A percentile compares a stretch with the other conserved stretches of the same genome.
Evolutionary conservation across 1,140 invertebrate species (phyloP).

Genomic region (Colletes latitarsis): DNA sequence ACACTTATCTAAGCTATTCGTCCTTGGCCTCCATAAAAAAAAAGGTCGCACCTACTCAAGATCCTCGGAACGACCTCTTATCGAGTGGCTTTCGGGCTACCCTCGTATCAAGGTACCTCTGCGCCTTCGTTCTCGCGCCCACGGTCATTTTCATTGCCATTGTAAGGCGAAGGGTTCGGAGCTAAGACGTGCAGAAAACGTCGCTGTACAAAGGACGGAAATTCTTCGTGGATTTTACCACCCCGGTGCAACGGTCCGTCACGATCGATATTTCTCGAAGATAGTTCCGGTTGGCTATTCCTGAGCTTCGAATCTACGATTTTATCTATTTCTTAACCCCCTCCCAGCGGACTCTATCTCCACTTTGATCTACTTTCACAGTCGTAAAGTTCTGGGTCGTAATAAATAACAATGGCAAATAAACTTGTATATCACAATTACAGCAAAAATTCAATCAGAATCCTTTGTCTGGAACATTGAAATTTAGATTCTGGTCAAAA

Average conservation of each 20-base stretch:
- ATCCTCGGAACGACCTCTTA: constrained; percentile 51
- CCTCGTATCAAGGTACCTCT: constrained; percentile 47
- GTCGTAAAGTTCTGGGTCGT: too few species aligned
- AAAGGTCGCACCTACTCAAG: constrained; percentile 52
- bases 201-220: constrained; percentile 34
- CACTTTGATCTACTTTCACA: too few species aligned
- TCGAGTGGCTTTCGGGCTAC: constrained; percentile 53
- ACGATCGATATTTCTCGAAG: constrained; percentile 37
- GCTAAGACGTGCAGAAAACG: constrained; percentile 50
- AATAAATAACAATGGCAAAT: too few species aligned
- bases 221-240: constrained; percentile 51
- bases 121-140: constrained; percentile 25
- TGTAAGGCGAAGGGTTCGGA: constrained; percentile 27
- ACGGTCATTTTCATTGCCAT: constrained; percentile 59
- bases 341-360: too few species aligned
- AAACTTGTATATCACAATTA: too few species aligned
- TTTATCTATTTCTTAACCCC: too few species aligned
- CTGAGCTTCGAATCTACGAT: too few species aligned
- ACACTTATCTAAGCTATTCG: constrained; percentile 57
- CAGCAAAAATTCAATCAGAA: too few species aligned
- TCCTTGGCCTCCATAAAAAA: constrained; percentile 55
- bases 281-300: not conserved
- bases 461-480: too few species aligned
- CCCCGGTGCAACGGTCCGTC: too few species aligned
- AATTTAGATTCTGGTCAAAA: too few species aligned